These are phyloP conservation scores for Hemicentrotus pulcherrimus DNA, from an alignment of 35 echinoderm and acorn worm species.

Conservation along the genomic window DNA sequence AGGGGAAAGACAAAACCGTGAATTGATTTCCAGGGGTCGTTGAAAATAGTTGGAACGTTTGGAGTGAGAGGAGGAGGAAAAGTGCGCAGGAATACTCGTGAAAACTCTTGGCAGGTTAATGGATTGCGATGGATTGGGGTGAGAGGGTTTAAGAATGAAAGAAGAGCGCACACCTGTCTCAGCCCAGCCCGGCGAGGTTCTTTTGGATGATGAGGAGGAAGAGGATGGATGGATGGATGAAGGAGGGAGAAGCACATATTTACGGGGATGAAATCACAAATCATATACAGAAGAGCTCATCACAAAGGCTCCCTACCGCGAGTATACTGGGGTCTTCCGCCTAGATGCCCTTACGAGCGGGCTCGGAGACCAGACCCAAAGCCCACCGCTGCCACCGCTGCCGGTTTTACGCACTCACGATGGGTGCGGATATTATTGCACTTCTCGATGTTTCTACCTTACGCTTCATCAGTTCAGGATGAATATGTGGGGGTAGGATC, in stretches of 20 bases:
- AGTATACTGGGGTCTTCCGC: neutral
- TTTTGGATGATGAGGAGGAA: neutral
- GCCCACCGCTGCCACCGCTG: neutral
- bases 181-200: neutral
- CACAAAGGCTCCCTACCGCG: neutral
- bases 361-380: neutral
- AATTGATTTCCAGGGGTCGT: conserved; percentile 33
- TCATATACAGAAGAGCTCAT: neutral
- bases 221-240: neutral
- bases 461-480: neutral
- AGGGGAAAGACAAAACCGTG: conserved; percentile 42
- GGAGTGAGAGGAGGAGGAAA: neutral
- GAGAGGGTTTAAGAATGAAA: conserved; percentile 20
- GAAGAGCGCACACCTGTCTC: conserved; percentile 8
- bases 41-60: conserved; percentile 44
- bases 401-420: neutral
- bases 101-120: neutral
- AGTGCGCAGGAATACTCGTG: neutral
- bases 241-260: conserved; percentile 1
- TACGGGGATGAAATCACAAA: conserved; percentile 25
- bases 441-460: neutral
- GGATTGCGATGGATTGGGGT: conserved; percentile 29
- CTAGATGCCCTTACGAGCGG: neutral
- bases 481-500: neutral
- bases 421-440: neutral